A percentile compares a stretch with the other conserved stretches of the same genome.
These are phyloP conservation scores for Onychostruthus taczanowskii DNA, from an alignment of 2,113 vertebrate species.

Conservation along the genomic window DNA sequence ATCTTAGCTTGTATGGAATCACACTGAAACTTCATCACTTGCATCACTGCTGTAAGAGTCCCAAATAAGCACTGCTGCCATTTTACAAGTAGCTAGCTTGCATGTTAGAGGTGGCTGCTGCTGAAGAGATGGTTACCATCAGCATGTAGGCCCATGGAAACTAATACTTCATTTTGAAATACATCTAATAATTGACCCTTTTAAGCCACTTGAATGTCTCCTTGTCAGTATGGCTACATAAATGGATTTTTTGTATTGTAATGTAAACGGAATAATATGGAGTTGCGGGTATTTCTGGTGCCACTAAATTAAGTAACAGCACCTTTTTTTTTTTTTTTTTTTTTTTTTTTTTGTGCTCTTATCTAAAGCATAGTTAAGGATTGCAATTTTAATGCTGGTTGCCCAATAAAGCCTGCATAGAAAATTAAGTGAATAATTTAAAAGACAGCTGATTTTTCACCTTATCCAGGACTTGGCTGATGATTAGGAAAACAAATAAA, in stretches of 20 bases:
- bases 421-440: not conserved
- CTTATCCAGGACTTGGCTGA: not conserved
- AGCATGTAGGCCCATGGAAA: not conserved
- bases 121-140: not conserved
- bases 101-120: not conserved
- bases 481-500: not conserved
- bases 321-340: accelerated
- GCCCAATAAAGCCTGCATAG: not conserved
- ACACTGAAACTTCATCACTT: not conserved
- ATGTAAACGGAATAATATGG: not conserved
- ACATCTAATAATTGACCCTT: not conserved
- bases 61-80: accelerated
- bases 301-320: not conserved
- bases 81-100: not conserved
- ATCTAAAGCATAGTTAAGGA: not conserved
- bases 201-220: not conserved
- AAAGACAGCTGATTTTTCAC: not conserved
- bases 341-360: not conserved
- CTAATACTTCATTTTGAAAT: not conserved
- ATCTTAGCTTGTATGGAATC: not conserved
- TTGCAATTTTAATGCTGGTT: not conserved
- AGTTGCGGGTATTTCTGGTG: not conserved
- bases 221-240: not conserved
- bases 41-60: not conserved
- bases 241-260: not conserved